Conservation (phyloP, 2,797 vertebrate genomes). For the Mormyrops attenuatus region DNA sequence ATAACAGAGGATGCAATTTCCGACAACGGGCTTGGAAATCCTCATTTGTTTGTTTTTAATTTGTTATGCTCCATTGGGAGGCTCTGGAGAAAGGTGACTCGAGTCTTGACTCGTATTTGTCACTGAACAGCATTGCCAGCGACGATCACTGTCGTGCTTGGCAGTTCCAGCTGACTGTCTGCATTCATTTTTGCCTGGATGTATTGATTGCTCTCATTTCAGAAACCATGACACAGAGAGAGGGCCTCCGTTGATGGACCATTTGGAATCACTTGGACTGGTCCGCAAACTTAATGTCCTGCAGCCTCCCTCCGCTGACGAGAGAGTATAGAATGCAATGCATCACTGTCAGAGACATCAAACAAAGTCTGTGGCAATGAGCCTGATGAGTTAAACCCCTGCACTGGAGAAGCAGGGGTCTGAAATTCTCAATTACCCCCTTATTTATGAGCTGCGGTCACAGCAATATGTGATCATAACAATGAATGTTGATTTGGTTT, state of each 20-base stretch:
- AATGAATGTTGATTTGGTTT: neutral
- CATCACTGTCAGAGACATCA: constrained; percentile 12
- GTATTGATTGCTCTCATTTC: constrained; percentile 45
- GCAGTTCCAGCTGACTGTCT: constrained; percentile 41
- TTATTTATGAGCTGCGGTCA: constrained; percentile 11
- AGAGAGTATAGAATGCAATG: constrained; percentile 19
- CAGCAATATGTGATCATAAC: neutral
- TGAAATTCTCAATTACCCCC: neutral
- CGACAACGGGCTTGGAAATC: neutral
- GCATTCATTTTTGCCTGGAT: constrained; percentile 46
- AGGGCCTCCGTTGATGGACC: constrained; percentile 26
- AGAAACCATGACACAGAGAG: constrained; percentile 36
- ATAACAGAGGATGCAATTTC: neutral
- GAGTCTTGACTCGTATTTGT: constrained; percentile 35
- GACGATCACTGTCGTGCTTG: constrained; percentile 34
- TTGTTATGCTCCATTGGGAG: neutral
- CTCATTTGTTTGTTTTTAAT: constrained; percentile 14
- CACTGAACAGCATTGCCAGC: constrained; percentile 42
- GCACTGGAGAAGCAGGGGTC: neutral
- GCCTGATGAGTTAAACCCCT: constrained; percentile 34
- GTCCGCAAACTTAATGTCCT: constrained; percentile 33
- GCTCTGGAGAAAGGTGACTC: constrained; percentile 25
- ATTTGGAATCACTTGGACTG: constrained; percentile 44
- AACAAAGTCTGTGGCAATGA: constrained; percentile 18
- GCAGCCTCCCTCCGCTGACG: constrained; percentile 21